Conservation (phyloP, 2,113 vertebrate species). For the Triplophysa dalaica region DNA sequence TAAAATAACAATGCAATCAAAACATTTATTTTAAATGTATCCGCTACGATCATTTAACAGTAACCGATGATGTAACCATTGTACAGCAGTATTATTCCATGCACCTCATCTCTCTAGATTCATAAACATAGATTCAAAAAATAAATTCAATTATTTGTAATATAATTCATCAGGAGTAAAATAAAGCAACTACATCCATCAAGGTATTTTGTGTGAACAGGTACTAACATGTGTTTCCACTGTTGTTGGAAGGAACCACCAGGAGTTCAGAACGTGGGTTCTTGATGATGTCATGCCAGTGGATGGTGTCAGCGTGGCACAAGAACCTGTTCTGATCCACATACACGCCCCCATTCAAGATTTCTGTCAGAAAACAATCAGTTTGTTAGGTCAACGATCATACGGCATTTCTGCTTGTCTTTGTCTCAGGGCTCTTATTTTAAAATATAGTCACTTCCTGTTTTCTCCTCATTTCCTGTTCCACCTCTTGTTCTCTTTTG, state of each 20-base stretch:
- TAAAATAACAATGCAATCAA: background rate
- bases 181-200: background rate
- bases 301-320: constrained; percentile 93
- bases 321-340: constrained; percentile 97
- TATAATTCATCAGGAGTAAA: no score
- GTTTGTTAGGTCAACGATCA: background rate
- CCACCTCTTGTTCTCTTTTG: no score
- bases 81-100: no score
- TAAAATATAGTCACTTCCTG: no score
- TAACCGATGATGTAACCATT: no score
- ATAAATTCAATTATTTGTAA: no score
- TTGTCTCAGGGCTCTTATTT: no score
- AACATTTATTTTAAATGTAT: background rate
- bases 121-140: no score
- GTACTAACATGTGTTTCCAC: constrained; percentile 90
- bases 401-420: no score
- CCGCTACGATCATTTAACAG: background rate
- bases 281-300: constrained; percentile 95
- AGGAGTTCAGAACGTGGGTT: constrained; percentile 90
- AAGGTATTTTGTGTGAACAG: background rate
- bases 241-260: constrained; percentile 91
- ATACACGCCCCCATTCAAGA: constrained; percentile 92
- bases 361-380: constrained; percentile 75
- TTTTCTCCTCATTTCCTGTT: no score
- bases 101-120: no score